A percentile compares a stretch with the other conserved stretches of the same genome.
phyloP scores from a whole-genome alignment of 1,140 invertebrate species.

The Drosophila melanica region DNA sequence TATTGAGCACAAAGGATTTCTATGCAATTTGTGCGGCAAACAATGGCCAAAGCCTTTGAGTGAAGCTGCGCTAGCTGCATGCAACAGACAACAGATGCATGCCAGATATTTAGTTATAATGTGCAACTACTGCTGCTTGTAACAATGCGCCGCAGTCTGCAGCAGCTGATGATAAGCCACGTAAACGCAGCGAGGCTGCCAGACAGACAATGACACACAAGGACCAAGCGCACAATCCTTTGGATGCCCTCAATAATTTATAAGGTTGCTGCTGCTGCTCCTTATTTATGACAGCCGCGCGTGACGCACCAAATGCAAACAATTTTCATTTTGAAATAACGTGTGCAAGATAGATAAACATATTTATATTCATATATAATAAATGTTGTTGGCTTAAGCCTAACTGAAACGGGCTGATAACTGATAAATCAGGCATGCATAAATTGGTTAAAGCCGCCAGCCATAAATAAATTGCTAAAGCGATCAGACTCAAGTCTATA shows the following conservation, averaged over 20 bases:
- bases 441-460: not conserved
- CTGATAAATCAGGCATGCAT: constrained; percentile 13
- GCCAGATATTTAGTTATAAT: constrained; percentile 27
- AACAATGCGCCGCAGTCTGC: constrained; percentile 19
- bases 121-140: constrained; percentile 27
- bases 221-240: constrained; percentile 34
- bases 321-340: constrained; percentile 14
- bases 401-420: constrained; percentile 7
- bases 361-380: constrained; percentile 1
- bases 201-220: constrained; percentile 3
- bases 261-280: constrained; percentile 3
- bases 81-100: constrained; percentile 13
- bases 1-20: constrained; percentile 19
- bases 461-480: constrained; percentile 17
- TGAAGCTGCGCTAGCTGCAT: constrained; percentile 1
- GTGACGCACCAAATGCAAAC: constrained; percentile 31
- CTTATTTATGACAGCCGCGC: constrained; percentile 66
- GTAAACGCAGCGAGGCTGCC: constrained; percentile 5
- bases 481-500: constrained; percentile 1
- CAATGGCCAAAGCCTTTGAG: constrained; percentile 32
- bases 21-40: constrained; percentile 43
- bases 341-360: constrained; percentile 1
- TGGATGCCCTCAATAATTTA: constrained; percentile 29
- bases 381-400: not conserved
- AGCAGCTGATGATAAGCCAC: constrained; percentile 36